Base-by-base conservation (phyloP, 1,140 invertebrate species). In the Diorhabda sublineata region DNA sequence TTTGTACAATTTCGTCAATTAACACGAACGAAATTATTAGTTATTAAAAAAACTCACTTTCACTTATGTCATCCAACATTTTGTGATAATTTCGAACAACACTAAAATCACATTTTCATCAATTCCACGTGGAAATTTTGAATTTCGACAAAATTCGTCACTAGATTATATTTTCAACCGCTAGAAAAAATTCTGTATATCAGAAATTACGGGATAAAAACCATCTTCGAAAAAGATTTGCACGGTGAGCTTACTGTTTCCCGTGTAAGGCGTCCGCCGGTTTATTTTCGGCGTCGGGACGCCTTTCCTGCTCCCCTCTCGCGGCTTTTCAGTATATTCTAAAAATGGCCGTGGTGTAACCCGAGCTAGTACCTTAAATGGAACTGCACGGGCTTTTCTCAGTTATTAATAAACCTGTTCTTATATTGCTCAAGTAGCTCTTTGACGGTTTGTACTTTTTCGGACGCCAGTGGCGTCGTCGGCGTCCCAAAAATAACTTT, bases 281-380 rank as follows among this genome's bases (percentile, higher is more conserved):
- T 74, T 75, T 77, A 79, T 79, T 79, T 78, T 75, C 69, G 75
- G 74, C 80, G 77, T 77, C 78, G 47, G 69, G 80, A 77, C 77
- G 77, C 77, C 74, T 73, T 73, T 75, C 76, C 69, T 73, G 47
- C n/a, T n/a, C 47, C 47, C 75, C 74, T 72, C 74, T 69, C 47
- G 8, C 11, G 56, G 60, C 58, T 60, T 60, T 67, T 64, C 67
- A 74, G 76, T 77, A 78, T 79, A 80, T 78, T 77, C 78, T 81
- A 73, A 76, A 79, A 79, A 80, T 77, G 79, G 79, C 68, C 73
- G 74, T 77, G 69, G 62, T 78, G 80, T 80, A 81, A 81, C 75
- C 74, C 77, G 80, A 81, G 80, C 79, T 80, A 80, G 77, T 76
- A 76, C 80, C 79, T 71, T 80, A 81, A 80, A 80, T 75, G 79